These are phyloP conservation scores for cattle (Bos taurus) DNA, from an alignment of 2,113 vertebrate species.

Conservation along the genomic window DNA sequence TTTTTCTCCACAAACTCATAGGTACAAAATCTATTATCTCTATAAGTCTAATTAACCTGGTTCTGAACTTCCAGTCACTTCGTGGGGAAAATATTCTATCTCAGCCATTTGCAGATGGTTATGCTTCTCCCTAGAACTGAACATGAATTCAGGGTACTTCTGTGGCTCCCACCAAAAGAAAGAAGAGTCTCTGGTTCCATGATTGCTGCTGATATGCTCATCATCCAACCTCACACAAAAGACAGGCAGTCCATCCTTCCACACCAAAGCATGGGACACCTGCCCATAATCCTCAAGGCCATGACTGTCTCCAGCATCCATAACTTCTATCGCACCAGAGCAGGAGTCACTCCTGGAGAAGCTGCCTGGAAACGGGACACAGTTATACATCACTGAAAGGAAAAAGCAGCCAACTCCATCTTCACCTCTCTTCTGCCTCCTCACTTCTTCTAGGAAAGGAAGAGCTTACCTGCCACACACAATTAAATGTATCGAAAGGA, in stretches of 20 bases:
- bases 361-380: background rate
- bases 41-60: background rate
- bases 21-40: background rate
- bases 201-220: background rate
- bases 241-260: background rate
- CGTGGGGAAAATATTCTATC: background rate
- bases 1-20: background rate
- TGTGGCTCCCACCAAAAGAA: background rate
- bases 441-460: background rate
- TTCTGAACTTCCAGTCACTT: background rate
- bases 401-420: background rate
- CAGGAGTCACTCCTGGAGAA: background rate
- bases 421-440: background rate
- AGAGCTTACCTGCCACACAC: background rate
- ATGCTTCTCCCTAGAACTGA: background rate
- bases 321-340: background rate
- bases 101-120: background rate
- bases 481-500: background rate
- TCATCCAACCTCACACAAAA: background rate
- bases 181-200: background rate
- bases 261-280: background rate
- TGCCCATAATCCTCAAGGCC: background rate
- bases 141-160: background rate
- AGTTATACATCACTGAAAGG: background rate
- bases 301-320: background rate